Percentiles rank a stretch among this genome's conserved stretches.
Conservation (phyloP, 2,888 invertebrate species). For the Aquatica leii region DNA sequence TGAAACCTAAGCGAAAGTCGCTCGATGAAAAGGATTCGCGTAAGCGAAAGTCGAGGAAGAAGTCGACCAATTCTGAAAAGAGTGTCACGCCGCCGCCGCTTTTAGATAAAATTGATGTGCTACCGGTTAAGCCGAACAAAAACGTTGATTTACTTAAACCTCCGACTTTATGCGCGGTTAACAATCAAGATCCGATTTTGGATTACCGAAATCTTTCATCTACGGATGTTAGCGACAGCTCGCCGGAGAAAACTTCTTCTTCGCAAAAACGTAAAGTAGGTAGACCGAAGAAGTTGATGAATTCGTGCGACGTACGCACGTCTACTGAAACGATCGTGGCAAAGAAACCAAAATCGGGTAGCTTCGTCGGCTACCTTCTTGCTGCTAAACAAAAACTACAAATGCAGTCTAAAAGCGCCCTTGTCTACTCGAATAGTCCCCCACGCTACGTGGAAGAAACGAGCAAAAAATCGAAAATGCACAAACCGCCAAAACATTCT, state of each 20-base stretch:
- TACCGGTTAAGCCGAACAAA: slow-evolving; percentile 45
- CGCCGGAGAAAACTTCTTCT: slow-evolving; percentile 47
- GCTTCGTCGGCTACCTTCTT: slow-evolving; percentile 71
- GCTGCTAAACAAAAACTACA: slow-evolving; percentile 71
- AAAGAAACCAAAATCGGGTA: slow-evolving; percentile 77
- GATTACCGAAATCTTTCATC: slow-evolving; percentile 25
- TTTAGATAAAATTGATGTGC: slow-evolving; percentile 54
- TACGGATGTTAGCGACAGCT: slow-evolving; percentile 49
- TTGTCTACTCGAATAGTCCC: slow-evolving; percentile 64
- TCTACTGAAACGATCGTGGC: slow-evolving; percentile 84
- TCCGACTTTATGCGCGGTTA: slow-evolving; percentile 55
- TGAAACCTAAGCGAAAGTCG: slow-evolving; percentile 62
- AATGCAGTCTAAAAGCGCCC: slow-evolving; percentile 60
- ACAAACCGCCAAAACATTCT: slow-evolving; percentile 48
- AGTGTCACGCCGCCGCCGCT: slow-evolving; percentile 54
- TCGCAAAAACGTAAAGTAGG: slow-evolving; percentile 85
- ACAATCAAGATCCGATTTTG: slow-evolving; percentile 19
- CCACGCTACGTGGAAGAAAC: slow-evolving; percentile 60
- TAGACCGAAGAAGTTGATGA: slow-evolving; percentile 74
- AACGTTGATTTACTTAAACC: slow-evolving; percentile 57
- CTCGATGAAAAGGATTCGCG: slow-evolving; percentile 52
- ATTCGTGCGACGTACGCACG: slow-evolving; percentile 65
- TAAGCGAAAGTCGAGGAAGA: slow-evolving; percentile 63
- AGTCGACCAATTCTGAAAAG: slow-evolving; percentile 54
- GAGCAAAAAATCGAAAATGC: slow-evolving; percentile 43